Percentiles rank a stretch among this genome's conserved stretches.
Evolutionary conservation across 2,888 invertebrate species (phyloP).

Genomic region (Hyposoter didymator): DNA sequence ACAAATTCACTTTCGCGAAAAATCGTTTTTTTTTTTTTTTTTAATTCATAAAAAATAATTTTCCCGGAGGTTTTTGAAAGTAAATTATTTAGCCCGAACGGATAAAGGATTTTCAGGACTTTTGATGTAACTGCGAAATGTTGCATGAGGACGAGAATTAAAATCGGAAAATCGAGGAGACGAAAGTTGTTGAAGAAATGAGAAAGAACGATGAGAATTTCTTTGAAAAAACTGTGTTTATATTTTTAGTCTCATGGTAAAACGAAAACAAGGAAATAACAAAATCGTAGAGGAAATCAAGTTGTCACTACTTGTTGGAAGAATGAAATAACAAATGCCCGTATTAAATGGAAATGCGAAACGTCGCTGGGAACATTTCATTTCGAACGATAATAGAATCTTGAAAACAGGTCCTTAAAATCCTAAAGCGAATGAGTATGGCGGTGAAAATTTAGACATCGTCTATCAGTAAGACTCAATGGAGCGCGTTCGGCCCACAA

Average conservation of each 20-base stretch:
- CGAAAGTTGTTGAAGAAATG: neutral
- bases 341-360: neutral
- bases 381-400: slow-evolving; percentile 14
- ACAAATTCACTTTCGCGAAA: neutral
- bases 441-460: slow-evolving; percentile 40
- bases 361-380: neutral
- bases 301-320: neutral
- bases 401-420: slow-evolving; percentile 1
- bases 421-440: slow-evolving; percentile 37
- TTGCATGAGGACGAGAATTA: neutral
- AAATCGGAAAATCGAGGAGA: neutral
- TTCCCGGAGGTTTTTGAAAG: neutral
- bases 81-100: too few relatives aligned
- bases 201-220: neutral
- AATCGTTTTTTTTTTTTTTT: neutral
- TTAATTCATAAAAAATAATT: neutral
- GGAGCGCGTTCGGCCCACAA: slow-evolving; percentile 58
- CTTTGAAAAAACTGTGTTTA: neutral
- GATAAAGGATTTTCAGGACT: too few relatives aligned
- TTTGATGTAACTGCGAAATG: neutral
- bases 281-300: slow-evolving; percentile 1
- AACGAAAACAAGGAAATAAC: slow-evolving; percentile 15
- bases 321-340: slow-evolving; percentile 12
- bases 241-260: neutral
- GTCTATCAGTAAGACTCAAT: slow-evolving; percentile 53